Conservation (phyloP, 2,888 invertebrate genomes). For the Cantharis flavilabris region DNA sequence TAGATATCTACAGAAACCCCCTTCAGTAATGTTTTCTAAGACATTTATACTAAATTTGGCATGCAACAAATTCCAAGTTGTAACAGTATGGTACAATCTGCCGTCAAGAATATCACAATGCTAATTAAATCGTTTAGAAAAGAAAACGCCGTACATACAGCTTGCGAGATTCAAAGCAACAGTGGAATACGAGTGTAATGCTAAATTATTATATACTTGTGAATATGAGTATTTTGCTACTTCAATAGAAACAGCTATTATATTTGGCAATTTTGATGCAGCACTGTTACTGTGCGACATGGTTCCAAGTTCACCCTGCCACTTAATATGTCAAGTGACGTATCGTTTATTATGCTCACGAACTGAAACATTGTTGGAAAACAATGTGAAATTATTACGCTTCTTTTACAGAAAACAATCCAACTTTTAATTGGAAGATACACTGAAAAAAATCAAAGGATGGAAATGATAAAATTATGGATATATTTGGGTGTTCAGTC, state of each 20-base stretch:
- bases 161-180: not conserved
- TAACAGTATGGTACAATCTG: not conserved
- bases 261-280: not conserved
- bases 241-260: not conserved
- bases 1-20: too few relatives aligned
- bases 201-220: not conserved
- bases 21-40: too few relatives aligned
- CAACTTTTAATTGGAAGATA: not conserved
- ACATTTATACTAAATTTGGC: not conserved
- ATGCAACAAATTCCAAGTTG: not conserved
- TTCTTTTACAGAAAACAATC: not conserved
- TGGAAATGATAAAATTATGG: not conserved
- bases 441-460: not conserved
- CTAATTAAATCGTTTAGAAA: not conserved
- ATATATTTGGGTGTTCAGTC: not conserved
- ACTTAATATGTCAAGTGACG: not conserved
- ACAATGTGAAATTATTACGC: not conserved
- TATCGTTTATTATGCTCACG: not conserved
- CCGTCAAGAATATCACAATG: not conserved
- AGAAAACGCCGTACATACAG: not conserved
- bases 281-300: not conserved
- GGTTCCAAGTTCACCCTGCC: not conserved
- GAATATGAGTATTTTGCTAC: not conserved
- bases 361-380: not conserved
- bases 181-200: too few relatives aligned